A percentile compares a stretch with the other conserved stretches of the same genome.
Evolutionary conservation across 2,113 vertebrate genomes (phyloP).

Genomic region (Balaeniceps rex): DNA sequence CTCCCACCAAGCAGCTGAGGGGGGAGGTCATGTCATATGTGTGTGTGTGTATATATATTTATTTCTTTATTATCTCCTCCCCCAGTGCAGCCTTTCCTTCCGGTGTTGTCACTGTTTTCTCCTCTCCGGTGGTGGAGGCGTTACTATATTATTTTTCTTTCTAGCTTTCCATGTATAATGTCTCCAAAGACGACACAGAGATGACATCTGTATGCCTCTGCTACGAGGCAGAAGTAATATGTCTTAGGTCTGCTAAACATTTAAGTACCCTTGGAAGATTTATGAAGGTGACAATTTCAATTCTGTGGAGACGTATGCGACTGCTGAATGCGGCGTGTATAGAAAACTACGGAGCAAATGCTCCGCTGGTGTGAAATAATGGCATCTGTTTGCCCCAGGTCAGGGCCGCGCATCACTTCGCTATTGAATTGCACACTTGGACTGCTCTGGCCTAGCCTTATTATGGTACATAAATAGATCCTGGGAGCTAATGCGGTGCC

Average conservation of each 20-base stretch:
- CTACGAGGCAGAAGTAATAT: not conserved
- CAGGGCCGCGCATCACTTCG: not conserved
- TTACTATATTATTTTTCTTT: not conserved
- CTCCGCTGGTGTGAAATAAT: not conserved
- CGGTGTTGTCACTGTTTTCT: not conserved
- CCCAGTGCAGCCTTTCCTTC: not conserved
- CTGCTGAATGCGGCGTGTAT: accelerated
- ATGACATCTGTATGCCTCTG: not conserved
- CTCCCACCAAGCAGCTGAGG: too few relatives aligned
- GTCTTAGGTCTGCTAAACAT: not conserved
- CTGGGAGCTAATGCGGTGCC: not conserved
- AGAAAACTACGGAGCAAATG: not conserved
- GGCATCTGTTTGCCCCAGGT: not conserved
- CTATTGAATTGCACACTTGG: not conserved
- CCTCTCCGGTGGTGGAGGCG: not conserved
- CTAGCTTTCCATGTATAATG: not conserved
- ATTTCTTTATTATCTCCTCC: not conserved
- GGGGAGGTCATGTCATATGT: not conserved
- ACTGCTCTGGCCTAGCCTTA: not conserved
- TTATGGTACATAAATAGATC: not conserved
- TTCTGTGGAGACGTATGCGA: accelerated
- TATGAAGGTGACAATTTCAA: not conserved
- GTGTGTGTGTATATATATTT: accelerated
- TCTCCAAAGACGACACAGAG: not conserved
- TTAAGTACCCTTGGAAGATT: not conserved